Evolutionary conservation across 2,113 vertebrate species (phyloP), one percentile per base, ranked within the genome.

Genomic region (Heterotis niloticus): DNA sequence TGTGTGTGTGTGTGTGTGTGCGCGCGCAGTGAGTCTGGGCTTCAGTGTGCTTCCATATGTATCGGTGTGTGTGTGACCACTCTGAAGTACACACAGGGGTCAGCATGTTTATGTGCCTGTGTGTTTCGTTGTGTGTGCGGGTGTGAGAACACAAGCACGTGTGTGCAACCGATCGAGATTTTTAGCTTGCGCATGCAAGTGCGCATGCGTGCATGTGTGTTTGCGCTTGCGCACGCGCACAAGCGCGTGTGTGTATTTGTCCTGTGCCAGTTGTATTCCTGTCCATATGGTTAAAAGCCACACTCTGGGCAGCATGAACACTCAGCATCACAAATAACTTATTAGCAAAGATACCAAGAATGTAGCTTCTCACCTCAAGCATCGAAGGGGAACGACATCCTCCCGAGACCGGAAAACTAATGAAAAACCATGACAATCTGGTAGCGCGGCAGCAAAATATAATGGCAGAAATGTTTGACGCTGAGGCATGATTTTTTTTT

Each of bases 401-500:
- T 74, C 71, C 17, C 5, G 71, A 73, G 71, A 73, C 52, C 3
- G 10, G 54, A 71, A 54, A 52, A 68, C 66, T 54, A 67, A 52
- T 77, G 72, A 75, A 60, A 29, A 60, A 76, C 14, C 34, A 69
- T 28, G 77, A 29, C 14, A 26, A 17, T 69, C 64, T 26, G 56
- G 77, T 60, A 24, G 77, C 18, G n/a, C 44, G 29, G 26, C 34
- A 28, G 77, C 57, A 60, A 72, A 62, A 29, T 66, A 56, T 56
- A 44, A 52, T 26, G 52, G 65, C 57, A 64, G 17, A 71, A 70
- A 51, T 62, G 64, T 54, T 5, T 57, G 56, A 56, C 13, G 24
- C 24, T 52, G 71, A 66, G 71, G 71, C 60, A 56, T 62, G 62
- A 66, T 29, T 73, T 51, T 44, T 44, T 44, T 44, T 44, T 44